Percentiles rank a stretch among this genome's conserved stretches.
These are phyloP conservation scores for Ichneumoninae sp. DNA, from an alignment of 2,888 invertebrate genomes.

Conservation along the genomic window DNA sequence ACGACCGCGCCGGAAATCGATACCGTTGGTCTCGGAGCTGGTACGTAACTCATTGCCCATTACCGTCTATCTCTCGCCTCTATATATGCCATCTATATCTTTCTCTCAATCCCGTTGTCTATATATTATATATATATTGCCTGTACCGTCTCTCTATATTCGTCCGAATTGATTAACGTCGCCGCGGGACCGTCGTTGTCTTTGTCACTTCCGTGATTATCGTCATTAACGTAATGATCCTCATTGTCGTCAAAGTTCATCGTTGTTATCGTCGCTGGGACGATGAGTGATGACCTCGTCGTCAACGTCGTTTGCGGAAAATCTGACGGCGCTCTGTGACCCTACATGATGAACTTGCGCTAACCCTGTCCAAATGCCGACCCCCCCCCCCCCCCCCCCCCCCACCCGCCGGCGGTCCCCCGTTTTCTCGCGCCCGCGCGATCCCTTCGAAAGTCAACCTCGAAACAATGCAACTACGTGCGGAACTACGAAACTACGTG, in stretches of 20 bases:
- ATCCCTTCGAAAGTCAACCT: conserved; percentile 53
- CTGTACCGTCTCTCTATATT: conserved; percentile 75
- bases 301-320: conserved; percentile 12
- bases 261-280: conserved; percentile 14
- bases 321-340: background rate
- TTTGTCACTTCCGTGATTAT: conserved; percentile 48
- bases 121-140: conserved; percentile 70
- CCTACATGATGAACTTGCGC: background rate
- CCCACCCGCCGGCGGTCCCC: no score
- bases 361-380: conserved; percentile 6
- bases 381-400: background rate
- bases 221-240: conserved; percentile 19
- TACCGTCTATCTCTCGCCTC: conserved; percentile 69
- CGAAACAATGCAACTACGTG: conserved; percentile 56
- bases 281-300: conserved; percentile 11
- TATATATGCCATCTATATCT: conserved; percentile 51
- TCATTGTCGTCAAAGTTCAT: conserved; percentile 33
- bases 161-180: conserved; percentile 74
- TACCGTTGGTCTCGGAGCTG: conserved; percentile 99
- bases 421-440: no score
- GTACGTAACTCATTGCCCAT: conserved; percentile 89
- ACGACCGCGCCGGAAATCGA: conserved; percentile 97
- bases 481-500: background rate
- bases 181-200: conserved; percentile 62
- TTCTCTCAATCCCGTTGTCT: conserved; percentile 59